Percentiles rank a stretch among this genome's conserved stretches.
Evolutionary conservation across 2,113 vertebrate genomes (phyloP).

Genomic region (Cochlearius cochlearius): DNA sequence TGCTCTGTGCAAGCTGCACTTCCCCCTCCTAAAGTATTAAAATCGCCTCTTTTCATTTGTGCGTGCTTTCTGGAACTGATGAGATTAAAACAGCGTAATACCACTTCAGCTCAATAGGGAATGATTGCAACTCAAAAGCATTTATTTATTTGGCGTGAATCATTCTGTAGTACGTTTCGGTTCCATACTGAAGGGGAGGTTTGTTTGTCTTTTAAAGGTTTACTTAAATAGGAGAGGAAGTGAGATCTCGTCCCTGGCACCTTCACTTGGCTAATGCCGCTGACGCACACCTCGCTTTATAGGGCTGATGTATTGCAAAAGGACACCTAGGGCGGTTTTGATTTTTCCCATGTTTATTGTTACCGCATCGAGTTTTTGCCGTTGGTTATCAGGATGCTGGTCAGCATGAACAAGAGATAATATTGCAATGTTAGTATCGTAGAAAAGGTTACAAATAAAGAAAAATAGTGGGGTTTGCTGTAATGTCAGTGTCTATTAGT

Average conservation of each 20-base stretch:
- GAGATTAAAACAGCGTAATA: constrained; percentile 9
- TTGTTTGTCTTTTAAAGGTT: neutral
- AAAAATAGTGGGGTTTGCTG: neutral
- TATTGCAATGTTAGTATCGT: neutral
- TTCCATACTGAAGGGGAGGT: neutral
- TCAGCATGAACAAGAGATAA: neutral
- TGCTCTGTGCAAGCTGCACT: neutral
- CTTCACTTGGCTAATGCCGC: neutral
- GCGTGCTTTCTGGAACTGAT: neutral
- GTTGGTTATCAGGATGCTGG: neutral
- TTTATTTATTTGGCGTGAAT: constrained; percentile 40
- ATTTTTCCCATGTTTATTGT: neutral
- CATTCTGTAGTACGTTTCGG: neutral
- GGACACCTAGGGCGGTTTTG: neutral
- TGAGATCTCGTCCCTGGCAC: neutral
- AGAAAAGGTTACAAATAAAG: neutral
- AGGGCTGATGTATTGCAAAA: neutral
- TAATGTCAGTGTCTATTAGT: neutral
- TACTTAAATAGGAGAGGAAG: neutral
- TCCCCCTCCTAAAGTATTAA: neutral
- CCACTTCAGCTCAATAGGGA: constrained; percentile 32
- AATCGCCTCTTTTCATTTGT: neutral
- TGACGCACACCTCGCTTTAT: neutral
- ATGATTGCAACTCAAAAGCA: constrained; percentile 36
- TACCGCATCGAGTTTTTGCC: neutral